Evolutionary conservation across 2,797 vertebrate genomes (phyloP).

Genomic region (Syngnathus acus): DNA sequence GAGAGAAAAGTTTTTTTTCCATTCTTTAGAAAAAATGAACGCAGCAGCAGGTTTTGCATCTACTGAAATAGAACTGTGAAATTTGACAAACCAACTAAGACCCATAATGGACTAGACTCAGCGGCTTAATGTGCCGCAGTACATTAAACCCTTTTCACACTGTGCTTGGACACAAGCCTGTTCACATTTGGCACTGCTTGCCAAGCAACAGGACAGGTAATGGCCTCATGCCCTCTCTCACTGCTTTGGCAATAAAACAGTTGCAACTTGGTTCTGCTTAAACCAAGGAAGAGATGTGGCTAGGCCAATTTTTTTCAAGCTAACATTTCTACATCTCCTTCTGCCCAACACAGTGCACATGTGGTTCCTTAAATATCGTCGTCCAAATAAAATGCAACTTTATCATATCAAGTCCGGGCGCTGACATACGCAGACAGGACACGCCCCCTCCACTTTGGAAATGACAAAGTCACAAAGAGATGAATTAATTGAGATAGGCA

Average conservation of each 20-base stretch:
- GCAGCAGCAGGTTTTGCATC: background rate
- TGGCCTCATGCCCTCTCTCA: background rate
- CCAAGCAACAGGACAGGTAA: background rate
- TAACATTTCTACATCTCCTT: too few relatives aligned
- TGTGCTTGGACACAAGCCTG: background rate
- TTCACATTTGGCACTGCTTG: background rate
- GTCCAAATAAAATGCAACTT: too few relatives aligned
- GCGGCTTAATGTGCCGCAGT: background rate
- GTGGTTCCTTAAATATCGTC: too few relatives aligned
- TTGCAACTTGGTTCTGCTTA: background rate
- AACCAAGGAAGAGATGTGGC: background rate
- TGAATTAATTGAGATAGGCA: too few relatives aligned
- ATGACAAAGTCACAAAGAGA: too few relatives aligned
- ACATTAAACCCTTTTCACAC: background rate
- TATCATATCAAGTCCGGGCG: too few relatives aligned
- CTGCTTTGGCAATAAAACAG: background rate
- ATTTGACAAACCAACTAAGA: background rate
- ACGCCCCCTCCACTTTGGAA: too few relatives aligned
- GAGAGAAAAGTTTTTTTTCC: background rate
- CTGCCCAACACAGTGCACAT: too few relatives aligned
- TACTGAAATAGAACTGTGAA: background rate
- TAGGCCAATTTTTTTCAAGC: background rate
- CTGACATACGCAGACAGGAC: too few relatives aligned
- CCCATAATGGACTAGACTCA: background rate
- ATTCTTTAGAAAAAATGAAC: too few relatives aligned